These are phyloP conservation scores for Remorina albescens DNA, from an alignment of 2,797 vertebrate genomes.

Conservation along the genomic window DNA sequence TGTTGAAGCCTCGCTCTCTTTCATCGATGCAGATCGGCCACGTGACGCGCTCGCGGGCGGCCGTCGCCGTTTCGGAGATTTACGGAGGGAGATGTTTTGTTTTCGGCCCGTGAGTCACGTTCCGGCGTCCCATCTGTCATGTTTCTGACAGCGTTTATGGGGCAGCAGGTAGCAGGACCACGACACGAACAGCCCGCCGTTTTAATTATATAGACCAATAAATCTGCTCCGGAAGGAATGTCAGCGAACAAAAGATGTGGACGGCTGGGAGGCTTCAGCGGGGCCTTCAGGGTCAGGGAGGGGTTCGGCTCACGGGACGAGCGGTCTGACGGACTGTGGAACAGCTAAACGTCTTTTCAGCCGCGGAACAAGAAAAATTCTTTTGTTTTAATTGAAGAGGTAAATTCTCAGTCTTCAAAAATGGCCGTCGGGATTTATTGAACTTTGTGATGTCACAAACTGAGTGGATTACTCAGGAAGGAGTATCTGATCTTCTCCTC, in stretches of 20 bases:
- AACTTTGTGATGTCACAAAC: too few relatives aligned
- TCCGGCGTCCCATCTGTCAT: conserved; percentile 46
- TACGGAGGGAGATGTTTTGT: conserved; percentile 35
- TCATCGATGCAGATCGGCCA: conserved; percentile 21
- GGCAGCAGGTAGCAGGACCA: conserved; percentile 22
- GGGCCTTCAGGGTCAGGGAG: too few relatives aligned
- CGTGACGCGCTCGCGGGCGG: not conserved
- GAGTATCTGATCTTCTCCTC: too few relatives aligned
- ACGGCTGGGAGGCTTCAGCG: not conserved
- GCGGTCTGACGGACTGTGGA: too few relatives aligned
- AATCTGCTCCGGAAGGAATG: conserved; percentile 52
- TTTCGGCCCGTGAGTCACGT: conserved; percentile 38
- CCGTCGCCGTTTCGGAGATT: conserved; percentile 28
- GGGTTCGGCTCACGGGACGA: too few relatives aligned
- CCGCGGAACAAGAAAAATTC: too few relatives aligned
- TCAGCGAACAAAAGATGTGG: conserved; percentile 15
- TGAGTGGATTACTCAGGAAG: too few relatives aligned
- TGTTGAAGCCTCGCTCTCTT: not conserved
- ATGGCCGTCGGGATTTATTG: too few relatives aligned
- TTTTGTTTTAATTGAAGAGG: too few relatives aligned
- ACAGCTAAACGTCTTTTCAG: too few relatives aligned
- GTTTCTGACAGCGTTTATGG: conserved; percentile 41
- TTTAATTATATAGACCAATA: conserved; percentile 65
- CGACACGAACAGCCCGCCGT: conserved; percentile 28
- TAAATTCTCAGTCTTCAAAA: too few relatives aligned